Evolutionary conservation across 2,113 vertebrate species (phyloP), one percentile per base, ranked within the genome.

Genomic region (Colossoma macropomum): DNA sequence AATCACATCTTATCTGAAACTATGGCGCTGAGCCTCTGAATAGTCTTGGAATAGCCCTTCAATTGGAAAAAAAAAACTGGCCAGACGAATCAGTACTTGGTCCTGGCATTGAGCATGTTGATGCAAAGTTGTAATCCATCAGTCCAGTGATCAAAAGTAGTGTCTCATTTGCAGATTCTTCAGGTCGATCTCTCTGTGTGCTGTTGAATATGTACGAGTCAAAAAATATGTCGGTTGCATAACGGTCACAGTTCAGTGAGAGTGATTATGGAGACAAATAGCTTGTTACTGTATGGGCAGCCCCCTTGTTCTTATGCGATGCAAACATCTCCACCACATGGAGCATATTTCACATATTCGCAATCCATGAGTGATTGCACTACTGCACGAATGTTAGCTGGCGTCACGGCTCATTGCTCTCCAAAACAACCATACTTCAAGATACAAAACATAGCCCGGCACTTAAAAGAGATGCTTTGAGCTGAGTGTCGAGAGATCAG

Each of bases 1-100:
- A 84, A 56, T 80, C 71, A 34, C 25, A 30, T 68, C 72, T 80
- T 75, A 52, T 63, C 45, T 45, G 45, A 25, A 66, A 32, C 32
- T 32, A 3, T 62, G 60, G 45, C 32, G 72, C 19, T 7, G 30
- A n/a, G 34, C 23, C 25, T 27, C 68, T 75, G 70, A 56, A 48
- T 8, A 30, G 30, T 48, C n/a, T 34, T 32, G 62, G 25, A 79
- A 63, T 73, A 71, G 69, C 54, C 63, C 25, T 8, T 38, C 45
- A 62, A 23, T 23, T 13, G 63, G 32, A n/a, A 54, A 65, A 28
- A 9, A 6, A 28, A 25, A 65, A 16, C 27, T 73, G 79, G 34
- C 69, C 54, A 62, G 69, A 80, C 25, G 17, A 28, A n/a, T 21
- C 68, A 27, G 17, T 41, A 19, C 38, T 48, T 63, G 41, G 23